Evolutionary conservation across 2,888 invertebrate species (phyloP), one percentile per base, ranked within the genome.

Genomic region (Ischnus inquisitorius): DNA sequence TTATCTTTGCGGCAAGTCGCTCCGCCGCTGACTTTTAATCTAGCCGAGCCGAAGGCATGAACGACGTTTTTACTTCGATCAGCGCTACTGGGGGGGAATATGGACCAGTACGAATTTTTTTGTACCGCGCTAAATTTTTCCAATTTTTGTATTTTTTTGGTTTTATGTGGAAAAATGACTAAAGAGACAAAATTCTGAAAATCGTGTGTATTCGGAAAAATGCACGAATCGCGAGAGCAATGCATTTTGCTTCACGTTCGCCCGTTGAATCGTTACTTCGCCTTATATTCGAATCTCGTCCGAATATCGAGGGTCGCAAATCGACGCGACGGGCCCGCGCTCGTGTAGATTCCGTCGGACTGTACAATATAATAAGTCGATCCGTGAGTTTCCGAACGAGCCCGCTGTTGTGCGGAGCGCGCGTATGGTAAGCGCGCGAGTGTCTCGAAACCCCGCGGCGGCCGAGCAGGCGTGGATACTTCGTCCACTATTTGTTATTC

Each of bases 401-500:
- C n/a, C n/a, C n/a, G n/a, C n/a, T n/a, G n/a, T 57, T 54, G 22
- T 51, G n/a, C n/a, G n/a, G 0, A 75, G 62, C 39, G 39, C 12
- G 25, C 64, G 69, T 75, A 80, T 68, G 25, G 82, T 76, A 65
- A 57, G 69, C 67, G 75, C 77, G 74, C 76, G 71, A 67, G 86
- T 87, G 83, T 79, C 83, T 83, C 79, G 92, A 89, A 90, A 88
- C 91, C 91, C 91, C 89, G 91, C 84, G 88, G 91, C 88, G 88
- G 90, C 87, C 87, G 90, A 86, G 89, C 90, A 89, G 91, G 90
- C 91, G 91, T 90, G 91, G 91, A 92, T 88, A 90, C 91, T 89
- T 90, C 89, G 89, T 88, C 88, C 88, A 89, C 91, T 92, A 93
- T 93, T 93, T 93, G 93, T 93, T 93, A 93, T 93, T 93, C 91